phyloP scores from a whole-genome alignment of 2,888 invertebrate genomes.

The Cryptosula pallasiana region DNA sequence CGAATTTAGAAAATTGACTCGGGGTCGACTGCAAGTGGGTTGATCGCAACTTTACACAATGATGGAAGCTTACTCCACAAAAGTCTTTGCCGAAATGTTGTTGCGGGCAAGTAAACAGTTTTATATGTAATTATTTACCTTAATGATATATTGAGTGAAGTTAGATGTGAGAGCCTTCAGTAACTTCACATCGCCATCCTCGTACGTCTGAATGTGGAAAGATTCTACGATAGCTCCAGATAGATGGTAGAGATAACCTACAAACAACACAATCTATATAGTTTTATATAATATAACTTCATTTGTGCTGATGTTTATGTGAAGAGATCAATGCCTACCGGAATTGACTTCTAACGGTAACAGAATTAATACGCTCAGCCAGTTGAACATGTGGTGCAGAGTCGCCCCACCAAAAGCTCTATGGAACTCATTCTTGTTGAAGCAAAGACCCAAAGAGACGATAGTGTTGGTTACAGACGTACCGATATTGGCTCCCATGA shows the following conservation, averaged over 20 bases:
- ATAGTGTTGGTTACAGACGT: slow-evolving; percentile 49
- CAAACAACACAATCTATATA: too few relatives aligned
- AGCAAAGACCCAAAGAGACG: slow-evolving; percentile 45
- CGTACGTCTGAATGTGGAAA: slow-evolving; percentile 29
- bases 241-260: slow-evolving; percentile 9
- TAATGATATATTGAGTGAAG: slow-evolving; percentile 52
- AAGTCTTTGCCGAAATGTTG: too few relatives aligned
- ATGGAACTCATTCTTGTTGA: slow-evolving; percentile 37
- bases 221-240: background rate
- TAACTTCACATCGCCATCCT: slow-evolving; percentile 44
- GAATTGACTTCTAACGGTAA: slow-evolving; percentile 40
- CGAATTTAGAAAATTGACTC: too few relatives aligned
- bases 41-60: too few relatives aligned
- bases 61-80: too few relatives aligned
- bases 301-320: too few relatives aligned
- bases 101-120: too few relatives aligned
- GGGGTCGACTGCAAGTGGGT: too few relatives aligned
- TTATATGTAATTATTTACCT: too few relatives aligned
- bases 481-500: slow-evolving; percentile 51
- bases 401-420: slow-evolving; percentile 48
- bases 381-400: slow-evolving; percentile 49
- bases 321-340: too few relatives aligned
- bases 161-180: slow-evolving; percentile 54
- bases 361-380: slow-evolving; percentile 41
- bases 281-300: too few relatives aligned